Conservation (phyloP, 2,797 vertebrate species). For the Pangasius krempfi region DNA sequence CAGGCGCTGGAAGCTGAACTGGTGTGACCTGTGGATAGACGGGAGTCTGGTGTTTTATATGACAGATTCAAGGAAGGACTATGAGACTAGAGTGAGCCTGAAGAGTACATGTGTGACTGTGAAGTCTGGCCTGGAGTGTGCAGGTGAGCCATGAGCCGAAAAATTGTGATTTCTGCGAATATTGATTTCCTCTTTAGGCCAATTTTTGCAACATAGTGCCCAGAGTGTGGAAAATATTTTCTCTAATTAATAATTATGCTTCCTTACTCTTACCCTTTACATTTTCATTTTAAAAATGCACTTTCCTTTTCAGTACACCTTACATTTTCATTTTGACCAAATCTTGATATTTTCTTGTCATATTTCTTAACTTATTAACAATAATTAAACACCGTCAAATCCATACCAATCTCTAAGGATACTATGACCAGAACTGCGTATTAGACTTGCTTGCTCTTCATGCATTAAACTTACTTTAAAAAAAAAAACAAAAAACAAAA, state of each 20-base stretch:
- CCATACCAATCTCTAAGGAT: neutral
- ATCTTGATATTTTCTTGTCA: neutral
- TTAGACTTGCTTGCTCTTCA: neutral
- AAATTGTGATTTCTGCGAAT: neutral
- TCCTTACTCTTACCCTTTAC: neutral
- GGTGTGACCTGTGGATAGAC: constrained; percentile 94
- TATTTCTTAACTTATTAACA: neutral
- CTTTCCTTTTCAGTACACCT: neutral
- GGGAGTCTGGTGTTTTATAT: constrained; percentile 90
- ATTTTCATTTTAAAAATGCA: neutral
- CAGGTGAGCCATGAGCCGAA: constrained; percentile 72
- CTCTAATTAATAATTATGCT: neutral
- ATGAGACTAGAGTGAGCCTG: constrained; percentile 82
- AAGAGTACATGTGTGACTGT: constrained; percentile 82
- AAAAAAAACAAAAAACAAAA: no score
- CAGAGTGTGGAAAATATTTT: neutral
- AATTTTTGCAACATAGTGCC: neutral
- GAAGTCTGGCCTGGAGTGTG: constrained; percentile 83
- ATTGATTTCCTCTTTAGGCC: neutral
- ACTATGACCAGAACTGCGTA: neutral
- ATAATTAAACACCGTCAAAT: neutral
- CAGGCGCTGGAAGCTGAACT: constrained; percentile 92
- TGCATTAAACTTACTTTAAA: neutral
- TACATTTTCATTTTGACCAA: neutral
- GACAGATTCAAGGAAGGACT: constrained; percentile 79